phyloP scores from a whole-genome alignment of 1,140 invertebrate species.

The Nautilus pompilius region DNA sequence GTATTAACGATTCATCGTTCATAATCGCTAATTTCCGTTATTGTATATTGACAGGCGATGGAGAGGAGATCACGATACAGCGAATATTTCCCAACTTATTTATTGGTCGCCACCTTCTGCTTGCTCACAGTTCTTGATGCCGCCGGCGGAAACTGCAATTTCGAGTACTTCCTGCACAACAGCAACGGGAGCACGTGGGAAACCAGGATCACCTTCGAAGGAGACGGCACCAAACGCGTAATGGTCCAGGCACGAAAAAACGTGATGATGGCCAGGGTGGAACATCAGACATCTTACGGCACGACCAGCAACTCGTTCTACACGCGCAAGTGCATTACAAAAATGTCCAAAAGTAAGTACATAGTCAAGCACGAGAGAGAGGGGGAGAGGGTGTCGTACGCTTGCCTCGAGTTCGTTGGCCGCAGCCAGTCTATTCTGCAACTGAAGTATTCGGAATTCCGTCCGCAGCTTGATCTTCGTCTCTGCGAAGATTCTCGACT shows the following conservation, averaged over 20 bases:
- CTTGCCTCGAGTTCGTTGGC: constrained; percentile 22
- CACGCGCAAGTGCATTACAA: not conserved
- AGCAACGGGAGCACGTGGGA: too few species aligned
- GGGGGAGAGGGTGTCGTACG: constrained; percentile 5
- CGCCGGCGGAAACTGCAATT: too few species aligned
- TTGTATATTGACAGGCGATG: too few species aligned
- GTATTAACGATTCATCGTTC: too few species aligned
- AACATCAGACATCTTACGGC: not conserved
- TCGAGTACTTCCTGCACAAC: too few species aligned
- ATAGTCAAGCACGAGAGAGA: constrained; percentile 17
- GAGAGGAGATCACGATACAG: too few species aligned
- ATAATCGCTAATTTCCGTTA: too few species aligned
- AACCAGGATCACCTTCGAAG: not conserved
- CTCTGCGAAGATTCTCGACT: constrained; percentile 21
- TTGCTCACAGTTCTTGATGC: too few species aligned
- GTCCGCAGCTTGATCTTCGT: constrained; percentile 5
- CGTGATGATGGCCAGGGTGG: not conserved
- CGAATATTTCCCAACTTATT: too few species aligned
- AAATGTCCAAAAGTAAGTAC: constrained; percentile 12
- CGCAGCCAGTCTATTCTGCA: constrained; percentile 23
- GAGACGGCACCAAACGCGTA: not conserved
- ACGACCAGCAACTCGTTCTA: not conserved
- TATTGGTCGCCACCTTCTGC: too few species aligned
- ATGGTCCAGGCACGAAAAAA: not conserved
- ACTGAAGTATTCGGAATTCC: constrained; percentile 15